Evolutionary conservation across 2,113 vertebrate genomes (phyloP).

Genomic region (Cynocephalus volans): DNA sequence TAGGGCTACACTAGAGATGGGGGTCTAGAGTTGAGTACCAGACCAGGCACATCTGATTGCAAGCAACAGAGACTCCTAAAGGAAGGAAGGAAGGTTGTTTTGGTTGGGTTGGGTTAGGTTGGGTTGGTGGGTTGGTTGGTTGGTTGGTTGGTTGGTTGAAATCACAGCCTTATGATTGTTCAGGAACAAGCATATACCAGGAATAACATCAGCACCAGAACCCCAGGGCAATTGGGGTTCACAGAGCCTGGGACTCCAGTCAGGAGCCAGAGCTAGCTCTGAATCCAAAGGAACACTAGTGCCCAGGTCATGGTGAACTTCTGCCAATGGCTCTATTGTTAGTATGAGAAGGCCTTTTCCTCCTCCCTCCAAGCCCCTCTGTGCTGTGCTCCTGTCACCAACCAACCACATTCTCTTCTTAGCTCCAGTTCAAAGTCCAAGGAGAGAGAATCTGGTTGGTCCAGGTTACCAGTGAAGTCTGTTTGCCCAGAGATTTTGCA

Average conservation of each 20-base stretch:
- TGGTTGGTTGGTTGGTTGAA: not conserved
- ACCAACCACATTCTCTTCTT: not conserved
- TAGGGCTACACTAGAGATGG: not conserved
- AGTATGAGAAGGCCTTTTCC: not conserved
- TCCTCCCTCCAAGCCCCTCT: not conserved
- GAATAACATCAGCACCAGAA: not conserved
- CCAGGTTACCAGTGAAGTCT: not conserved
- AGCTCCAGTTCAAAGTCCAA: not conserved
- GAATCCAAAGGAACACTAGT: not conserved
- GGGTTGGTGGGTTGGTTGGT: not conserved
- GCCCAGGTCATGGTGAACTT: not conserved
- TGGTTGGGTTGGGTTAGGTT: not conserved
- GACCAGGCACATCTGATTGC: not conserved
- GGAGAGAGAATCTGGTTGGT: not conserved
- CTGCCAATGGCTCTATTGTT: not conserved
- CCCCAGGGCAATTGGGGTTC: not conserved
- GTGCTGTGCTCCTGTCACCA: not conserved
- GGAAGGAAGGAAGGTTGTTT: not conserved
- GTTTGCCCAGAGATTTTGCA: constrained; percentile 5
- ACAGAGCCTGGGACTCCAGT: not conserved
- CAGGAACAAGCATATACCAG: not conserved
- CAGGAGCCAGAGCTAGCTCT: not conserved
- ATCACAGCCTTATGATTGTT: not conserved
- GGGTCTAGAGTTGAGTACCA: not conserved
- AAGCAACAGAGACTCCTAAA: constrained; percentile 3